phyloP scores from a whole-genome alignment of 2,888 invertebrate genomes.

The Erebia palarica region DNA sequence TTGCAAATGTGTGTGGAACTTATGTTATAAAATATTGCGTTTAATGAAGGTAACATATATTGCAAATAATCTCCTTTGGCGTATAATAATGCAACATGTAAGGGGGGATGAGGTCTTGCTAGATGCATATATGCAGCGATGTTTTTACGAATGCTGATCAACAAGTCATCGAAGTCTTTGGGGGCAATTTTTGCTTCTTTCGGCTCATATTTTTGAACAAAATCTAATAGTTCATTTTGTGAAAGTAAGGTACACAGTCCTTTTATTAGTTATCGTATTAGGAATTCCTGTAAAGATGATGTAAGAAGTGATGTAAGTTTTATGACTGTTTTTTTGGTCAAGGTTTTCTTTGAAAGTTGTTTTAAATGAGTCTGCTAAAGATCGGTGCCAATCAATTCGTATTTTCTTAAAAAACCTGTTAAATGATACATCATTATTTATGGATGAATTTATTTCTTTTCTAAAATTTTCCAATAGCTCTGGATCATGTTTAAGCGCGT shows the following conservation, averaged over 20 bases:
- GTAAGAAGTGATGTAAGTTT: too few relatives aligned
- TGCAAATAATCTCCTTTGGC: constrained; percentile 69
- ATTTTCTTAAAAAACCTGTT: constrained; percentile 54
- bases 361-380: constrained; percentile 53
- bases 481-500: constrained; percentile 65
- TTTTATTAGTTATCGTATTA: too few relatives aligned
- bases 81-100: constrained; percentile 55
- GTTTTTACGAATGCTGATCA: constrained; percentile 55
- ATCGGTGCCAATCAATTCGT: constrained; percentile 58
- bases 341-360: constrained; percentile 39
- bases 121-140: constrained; percentile 59
- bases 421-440: constrained; percentile 45
- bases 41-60: constrained; percentile 59
- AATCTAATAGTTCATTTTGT: constrained; percentile 46
- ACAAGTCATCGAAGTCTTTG: constrained; percentile 49
- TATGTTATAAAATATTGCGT: constrained; percentile 55
- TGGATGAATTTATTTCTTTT: constrained; percentile 46
- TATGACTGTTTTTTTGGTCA: constrained; percentile 49
- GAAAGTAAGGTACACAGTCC: constrained; percentile 56
- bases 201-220: constrained; percentile 57
- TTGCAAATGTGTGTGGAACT: constrained; percentile 47
- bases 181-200: constrained; percentile 56
- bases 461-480: constrained; percentile 50
- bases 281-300: too few relatives aligned
- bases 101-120: constrained; percentile 56